Base-by-base conservation (phyloP, 2,888 invertebrate species). In the Lasioglossum calceatum region DNA sequence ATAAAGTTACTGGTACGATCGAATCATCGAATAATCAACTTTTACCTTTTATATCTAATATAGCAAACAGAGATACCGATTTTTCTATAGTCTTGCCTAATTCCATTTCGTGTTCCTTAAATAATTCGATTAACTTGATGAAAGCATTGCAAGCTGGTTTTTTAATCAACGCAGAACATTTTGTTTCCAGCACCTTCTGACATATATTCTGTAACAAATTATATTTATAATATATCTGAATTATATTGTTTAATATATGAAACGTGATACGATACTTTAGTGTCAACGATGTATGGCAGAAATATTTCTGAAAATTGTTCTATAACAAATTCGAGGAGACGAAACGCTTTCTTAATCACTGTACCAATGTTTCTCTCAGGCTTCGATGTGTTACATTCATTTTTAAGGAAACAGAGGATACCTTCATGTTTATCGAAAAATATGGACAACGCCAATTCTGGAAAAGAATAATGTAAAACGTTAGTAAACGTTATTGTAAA, bases 141-240 rank as follows among this genome's bases (percentile, higher is more conserved):
- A 94, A 92, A 50, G 89, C 79, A 61, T 77, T 81, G 5, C 82
- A 86, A 5, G 93, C 94, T n/a, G 91, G 86, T 78, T 85, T 91
- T 89, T 92, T 91, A 39, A 90, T 78, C 61, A 71, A 83, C 47
- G 27, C 23, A 4, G 85, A 75, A 73, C 89, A 87, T 44, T 82
- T 81, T 42, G 83, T 88, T 54, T 74, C 85, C 16, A 94, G 83
- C 42, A 89, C 92, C 0, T 47, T 44, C 50, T 91, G 85, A 50
- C 94, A 93, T 47, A 88, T 77, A 54, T 88, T 81, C 95, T 94
- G 76, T 61, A 91, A 89, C 32, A 50, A 82, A 67, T 64, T 32
- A 14, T 54, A 58, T 14, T 19, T 77, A 73, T 71, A 79, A 67
- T 77, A 27, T 23, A 54, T 36, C 2, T 12, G 23, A 50, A 4